Base-by-base conservation (phyloP, 92 coral and sea anemone species). In the Umimayanthus kanabou region DNA sequence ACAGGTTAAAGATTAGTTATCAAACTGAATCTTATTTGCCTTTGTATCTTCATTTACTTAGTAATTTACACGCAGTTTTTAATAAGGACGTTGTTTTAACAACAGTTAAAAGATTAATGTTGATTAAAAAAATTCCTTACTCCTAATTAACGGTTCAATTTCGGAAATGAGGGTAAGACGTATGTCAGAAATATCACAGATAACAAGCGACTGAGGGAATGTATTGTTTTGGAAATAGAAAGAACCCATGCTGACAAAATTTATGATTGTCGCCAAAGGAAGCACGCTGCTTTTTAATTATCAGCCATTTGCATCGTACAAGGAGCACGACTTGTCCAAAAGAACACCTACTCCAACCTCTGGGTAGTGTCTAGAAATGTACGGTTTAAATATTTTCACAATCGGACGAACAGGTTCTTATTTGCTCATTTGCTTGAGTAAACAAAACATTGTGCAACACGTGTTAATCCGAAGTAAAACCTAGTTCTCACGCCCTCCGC, bases 401-500 rank as follows among this genome's bases (percentile, higher is more conserved):
- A 23, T 67, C 77, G 14, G 37, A 72, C 30, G 55, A 82, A 69
- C 57, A 82, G 40, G 75, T 69, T n/a, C n/a, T 39, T 82, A 43
- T 39, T 69, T 67, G 29, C 57, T 16, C 47, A 40, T 82, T 82
- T 81, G 50, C 77, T 39, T 42, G 86, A 82, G 77, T 67, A 69
- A 82, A 82, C 69, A 82, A 69, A 25, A 3, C 61, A 26, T 66
- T 11, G 61, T 18, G 9, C 25, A 69, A 67, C 86, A 82, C 86
- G 86, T 82, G 86, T 25, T 66, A 9, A 69, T 10, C 47, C n/a
- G 7, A 69, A 23, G 30, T 14, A 73, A 28, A 29, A 33, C 39
- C 25, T 7, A 6, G 66, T 83, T 83, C 87, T 83, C 87, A 83
- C 87, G 87, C 87, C 78, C 87, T 70, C 42, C 65, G 26, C 50